Evolutionary conservation across 2,888 invertebrate species (phyloP).

Genomic region (Leucoma salicis): DNA sequence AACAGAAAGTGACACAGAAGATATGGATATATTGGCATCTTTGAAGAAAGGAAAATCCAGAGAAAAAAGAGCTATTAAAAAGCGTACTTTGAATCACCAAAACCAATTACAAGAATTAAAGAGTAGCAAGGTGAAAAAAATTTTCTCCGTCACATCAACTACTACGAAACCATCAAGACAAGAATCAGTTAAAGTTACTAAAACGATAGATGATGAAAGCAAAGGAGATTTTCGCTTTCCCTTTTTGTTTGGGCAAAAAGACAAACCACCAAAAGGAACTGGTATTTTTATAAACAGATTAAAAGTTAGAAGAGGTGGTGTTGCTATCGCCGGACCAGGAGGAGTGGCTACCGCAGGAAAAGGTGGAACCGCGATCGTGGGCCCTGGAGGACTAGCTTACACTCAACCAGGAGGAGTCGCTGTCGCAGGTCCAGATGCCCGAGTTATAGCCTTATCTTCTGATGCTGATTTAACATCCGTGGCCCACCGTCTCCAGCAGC

Average conservation of each 20-base stretch:
- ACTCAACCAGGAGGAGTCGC: slow-evolving; percentile 89
- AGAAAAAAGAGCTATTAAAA: slow-evolving; percentile 56
- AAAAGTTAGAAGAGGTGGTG: slow-evolving; percentile 88
- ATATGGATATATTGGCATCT: slow-evolving; percentile 15
- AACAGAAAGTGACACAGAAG: slow-evolving; percentile 13
- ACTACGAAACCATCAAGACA: slow-evolving; percentile 49
- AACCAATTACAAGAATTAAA: slow-evolving; percentile 43
- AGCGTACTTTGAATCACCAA: slow-evolving; percentile 50
- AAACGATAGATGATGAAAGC: slow-evolving; percentile 32
- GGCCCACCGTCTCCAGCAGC: slow-evolving; percentile 64
- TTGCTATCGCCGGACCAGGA: slow-evolving; percentile 91
- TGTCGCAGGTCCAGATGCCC: slow-evolving; percentile 88
- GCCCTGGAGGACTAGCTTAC: slow-evolving; percentile 89
- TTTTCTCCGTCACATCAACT: slow-evolving; percentile 42
- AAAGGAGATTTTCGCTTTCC: slow-evolving; percentile 54
- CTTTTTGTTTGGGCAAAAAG: slow-evolving; percentile 56
- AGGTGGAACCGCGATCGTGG: slow-evolving; percentile 91
- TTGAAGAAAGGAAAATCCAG: slow-evolving; percentile 34
- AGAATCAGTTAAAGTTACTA: slow-evolving; percentile 41
- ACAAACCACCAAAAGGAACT: slow-evolving; percentile 70
- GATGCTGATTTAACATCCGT: slow-evolving; percentile 82
- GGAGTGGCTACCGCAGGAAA: slow-evolving; percentile 90
- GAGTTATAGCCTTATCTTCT: slow-evolving; percentile 85
- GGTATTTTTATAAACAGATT: slow-evolving; percentile 87
- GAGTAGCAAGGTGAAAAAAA: slow-evolving; percentile 46